Base-by-base conservation (phyloP, 2,113 vertebrate genomes). In the Dromiciops gliroides region DNA sequence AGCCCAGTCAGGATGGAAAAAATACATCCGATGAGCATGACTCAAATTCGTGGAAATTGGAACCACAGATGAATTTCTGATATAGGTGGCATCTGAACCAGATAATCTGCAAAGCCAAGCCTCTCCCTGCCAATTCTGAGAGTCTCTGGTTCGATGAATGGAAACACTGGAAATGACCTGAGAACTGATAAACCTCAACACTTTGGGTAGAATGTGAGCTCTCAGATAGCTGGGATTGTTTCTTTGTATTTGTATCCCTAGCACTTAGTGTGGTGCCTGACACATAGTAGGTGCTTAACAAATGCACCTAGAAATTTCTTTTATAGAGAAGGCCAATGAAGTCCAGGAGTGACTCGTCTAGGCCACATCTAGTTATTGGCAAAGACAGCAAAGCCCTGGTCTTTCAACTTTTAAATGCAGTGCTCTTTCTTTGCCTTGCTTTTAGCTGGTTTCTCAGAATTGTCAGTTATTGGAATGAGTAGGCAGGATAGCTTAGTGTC, bases 21-120 rank as follows among this genome's bases (percentile, higher is more conserved):
- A 89, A 31, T 91, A 16, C 67, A 49, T 95, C 31, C 9, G 93
- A 94, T 16, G 91, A 92, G 92, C 48, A 91, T 5, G 50, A 48
- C 37, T 31, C 52, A 90, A 92, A 94, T 91, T 89, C 88, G 89
- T 91, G 31, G 94, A 95, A 96, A 93, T 91, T 44, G 92, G 83
- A 88, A 91, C 51, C 44, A 91, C 52, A 37, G 75, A 49, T 37
- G 28, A 37, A 67, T 67, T 67, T 37, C 31, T 67, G 28, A 2
- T 67, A 37, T 37, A 67, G 56, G 31, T 3, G 4, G 10, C 12
- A 67, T 67, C 3, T 31, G 28, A 67, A 67, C 10, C 37, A 67
- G 28, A 67, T 67, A 31, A 67, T 3, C 9, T 56, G 28, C 16
- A 67, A 67, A 67, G 28, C 11, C 2, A 10, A 28, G 53, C 25